Evolutionary conservation across 2,888 invertebrate genomes (phyloP).

Genomic region (Zygothrica quintamaculata): DNA sequence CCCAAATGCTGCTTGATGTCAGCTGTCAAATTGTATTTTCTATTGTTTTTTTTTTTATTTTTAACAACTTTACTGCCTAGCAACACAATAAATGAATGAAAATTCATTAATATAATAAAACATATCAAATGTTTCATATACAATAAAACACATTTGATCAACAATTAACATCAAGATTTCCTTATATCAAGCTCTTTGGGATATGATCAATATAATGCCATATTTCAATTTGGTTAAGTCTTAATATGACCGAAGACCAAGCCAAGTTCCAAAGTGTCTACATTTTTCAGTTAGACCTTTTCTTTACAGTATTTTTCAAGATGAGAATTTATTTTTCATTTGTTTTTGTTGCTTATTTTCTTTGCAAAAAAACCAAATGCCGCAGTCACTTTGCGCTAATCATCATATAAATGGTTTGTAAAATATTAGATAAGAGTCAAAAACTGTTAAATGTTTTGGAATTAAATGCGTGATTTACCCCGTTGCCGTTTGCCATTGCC

Average conservation of each 20-base stretch:
- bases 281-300: conserved; percentile 32
- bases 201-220: too few relatives aligned
- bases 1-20: conserved; percentile 22
- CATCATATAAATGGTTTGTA: conserved; percentile 83
- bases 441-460: conserved; percentile 83
- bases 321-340: conserved; percentile 2
- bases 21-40: conserved; percentile 36
- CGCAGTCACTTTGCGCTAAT: conserved; percentile 79
- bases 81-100: conserved; percentile 7
- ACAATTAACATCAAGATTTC: too few relatives aligned
- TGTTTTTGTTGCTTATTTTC: conserved; percentile 1
- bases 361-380: conserved; percentile 32
- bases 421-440: conserved; percentile 80
- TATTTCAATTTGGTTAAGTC: too few relatives aligned
- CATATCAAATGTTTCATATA: conserved; percentile 8
- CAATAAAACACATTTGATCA: too few relatives aligned
- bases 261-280: conserved; percentile 28
- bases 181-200: too few relatives aligned
- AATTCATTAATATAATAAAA: conserved; percentile 18
- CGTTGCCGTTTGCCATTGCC: conserved; percentile 63
- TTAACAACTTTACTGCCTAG: conserved; percentile 21
- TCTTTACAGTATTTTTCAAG: conserved; percentile 4
- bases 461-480: conserved; percentile 82
- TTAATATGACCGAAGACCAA: too few relatives aligned
- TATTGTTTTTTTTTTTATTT: too few relatives aligned